Conservation (phyloP, 2,113 vertebrate genomes). For the Meriones unguiculatus region DNA sequence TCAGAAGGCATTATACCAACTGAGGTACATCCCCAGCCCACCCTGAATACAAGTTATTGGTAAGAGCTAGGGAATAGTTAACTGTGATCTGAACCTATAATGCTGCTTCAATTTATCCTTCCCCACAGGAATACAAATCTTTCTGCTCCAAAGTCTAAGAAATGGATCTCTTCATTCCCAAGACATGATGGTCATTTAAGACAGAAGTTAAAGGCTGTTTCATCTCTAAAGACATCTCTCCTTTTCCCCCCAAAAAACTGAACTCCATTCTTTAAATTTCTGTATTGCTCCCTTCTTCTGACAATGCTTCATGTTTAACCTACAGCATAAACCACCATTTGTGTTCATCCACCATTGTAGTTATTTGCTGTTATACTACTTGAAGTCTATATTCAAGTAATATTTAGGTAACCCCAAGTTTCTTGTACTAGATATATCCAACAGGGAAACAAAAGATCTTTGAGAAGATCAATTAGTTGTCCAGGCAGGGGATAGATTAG, state of each 20-base stretch:
- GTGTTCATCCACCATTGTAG: not conserved
- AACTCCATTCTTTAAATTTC: not conserved
- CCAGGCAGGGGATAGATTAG: not conserved
- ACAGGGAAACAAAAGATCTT: not conserved
- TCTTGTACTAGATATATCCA: not conserved
- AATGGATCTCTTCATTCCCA: not conserved
- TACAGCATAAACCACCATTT: not conserved
- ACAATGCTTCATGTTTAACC: not conserved
- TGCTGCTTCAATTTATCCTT: not conserved
- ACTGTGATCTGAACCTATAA: not conserved
- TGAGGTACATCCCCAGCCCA: not conserved
- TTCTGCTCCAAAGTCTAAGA: not conserved
- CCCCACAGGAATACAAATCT: not conserved
- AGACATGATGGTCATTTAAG: not conserved
- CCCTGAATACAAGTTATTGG: not conserved
- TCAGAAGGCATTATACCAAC: not conserved
- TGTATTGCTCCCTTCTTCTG: not conserved
- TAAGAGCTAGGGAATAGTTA: not conserved
- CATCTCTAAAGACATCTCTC: no score
- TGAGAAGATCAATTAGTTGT: not conserved
- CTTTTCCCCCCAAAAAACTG: not conserved
- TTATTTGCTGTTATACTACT: not conserved
- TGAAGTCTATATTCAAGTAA: not conserved
- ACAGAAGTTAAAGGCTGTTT: not conserved
- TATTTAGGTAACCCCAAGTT: not conserved